A percentile compares a stretch with the other conserved stretches of the same genome.
These are phyloP conservation scores for Diplosoma virens DNA, from an alignment of 23 tunicate genomes.

Conservation along the genomic window DNA sequence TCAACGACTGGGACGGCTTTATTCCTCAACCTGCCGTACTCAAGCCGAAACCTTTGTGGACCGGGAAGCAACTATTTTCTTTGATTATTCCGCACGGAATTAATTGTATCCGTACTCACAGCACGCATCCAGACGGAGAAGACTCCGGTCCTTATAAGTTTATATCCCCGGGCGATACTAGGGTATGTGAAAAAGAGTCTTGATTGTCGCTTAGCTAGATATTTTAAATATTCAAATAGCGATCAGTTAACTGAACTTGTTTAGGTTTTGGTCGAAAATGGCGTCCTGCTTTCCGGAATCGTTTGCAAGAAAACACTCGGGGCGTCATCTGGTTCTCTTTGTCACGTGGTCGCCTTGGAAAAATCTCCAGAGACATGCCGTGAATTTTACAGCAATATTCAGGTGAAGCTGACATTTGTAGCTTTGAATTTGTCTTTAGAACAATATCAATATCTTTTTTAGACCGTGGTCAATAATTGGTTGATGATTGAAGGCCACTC, in stretches of 20 bases:
- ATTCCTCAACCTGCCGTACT: conserved; percentile 97
- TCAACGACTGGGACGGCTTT: conserved; percentile 91
- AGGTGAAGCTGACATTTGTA: conserved; percentile 21
- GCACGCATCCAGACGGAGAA: conserved; percentile 98
- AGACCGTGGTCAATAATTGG: conserved; percentile 97
- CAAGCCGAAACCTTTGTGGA: conserved; percentile 99
- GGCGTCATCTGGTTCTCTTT: conserved; percentile 94
- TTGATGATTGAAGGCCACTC: conserved; percentile 98
- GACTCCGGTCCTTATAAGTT: conserved; percentile 94
- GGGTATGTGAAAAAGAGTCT: conserved; percentile 30
- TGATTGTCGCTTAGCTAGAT: too few relatives aligned
- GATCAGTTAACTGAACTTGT: neutral
- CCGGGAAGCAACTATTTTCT: conserved; percentile 97
- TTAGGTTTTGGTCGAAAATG: conserved; percentile 91
- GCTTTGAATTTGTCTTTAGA: neutral
- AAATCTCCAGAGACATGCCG: conserved; percentile 85
- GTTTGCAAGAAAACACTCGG: conserved; percentile 98
- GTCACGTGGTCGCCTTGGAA: conserved; percentile 95
- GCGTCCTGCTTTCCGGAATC: conserved; percentile 90
- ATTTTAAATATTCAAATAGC: too few relatives aligned
- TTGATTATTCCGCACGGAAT: conserved; percentile 96
- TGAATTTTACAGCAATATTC: conserved; percentile 93
- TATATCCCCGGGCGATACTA: conserved; percentile 96
- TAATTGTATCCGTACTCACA: conserved; percentile 95
- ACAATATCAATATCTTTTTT: neutral